Base-by-base conservation (phyloP, 2,888 invertebrate species). In the Geophilus truncorum region DNA sequence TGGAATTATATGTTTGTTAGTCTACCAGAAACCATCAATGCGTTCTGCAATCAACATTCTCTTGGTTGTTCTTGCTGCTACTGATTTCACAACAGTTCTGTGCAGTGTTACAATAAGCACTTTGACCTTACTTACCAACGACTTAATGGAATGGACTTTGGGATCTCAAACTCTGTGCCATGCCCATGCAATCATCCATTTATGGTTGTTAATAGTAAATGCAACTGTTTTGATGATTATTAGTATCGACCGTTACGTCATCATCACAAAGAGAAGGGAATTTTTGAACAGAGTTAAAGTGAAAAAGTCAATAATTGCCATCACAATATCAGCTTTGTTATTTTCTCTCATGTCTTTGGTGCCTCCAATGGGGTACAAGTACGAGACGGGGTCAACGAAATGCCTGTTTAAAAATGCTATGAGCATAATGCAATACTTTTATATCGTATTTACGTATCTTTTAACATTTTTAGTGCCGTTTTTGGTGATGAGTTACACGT, bases 11-110 rank as follows among this genome's bases (percentile, higher is more conserved):
- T 85, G 85, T 80, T 80, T 84, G 21, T 83, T 86, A 23, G 85
- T 86, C 15, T 84, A 84, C 79, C 83, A 84, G 25, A 85, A 85
- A 81, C 83, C 84, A 0, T 83, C 85, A 32, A 86, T 86, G 86
- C 82, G 85, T 10, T 86, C 86, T 0, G 85, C 85, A 57, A 86
- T 86, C 81, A 86, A 86, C 81, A 80, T 86, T 7, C 82, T 86
- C 6, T 82, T 86, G 30, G 84, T 86, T 10, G 85, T 84, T 80
- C 84, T 86, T 83, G 85, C 86, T 7, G 57, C 84, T 1, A 83
- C 84, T 30, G 84, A 86, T 80, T 82, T 85, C 5, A 45, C 84
- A 5, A 82, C 85, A 0, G 81, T 84, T 15, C 15, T 82, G 5
- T n/a, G 84, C 10, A 84, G 84, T 30, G 83, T 85, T 81, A 85